Base-by-base conservation (phyloP, 1,140 invertebrate genomes). In the Gryllus bimaculatus region DNA sequence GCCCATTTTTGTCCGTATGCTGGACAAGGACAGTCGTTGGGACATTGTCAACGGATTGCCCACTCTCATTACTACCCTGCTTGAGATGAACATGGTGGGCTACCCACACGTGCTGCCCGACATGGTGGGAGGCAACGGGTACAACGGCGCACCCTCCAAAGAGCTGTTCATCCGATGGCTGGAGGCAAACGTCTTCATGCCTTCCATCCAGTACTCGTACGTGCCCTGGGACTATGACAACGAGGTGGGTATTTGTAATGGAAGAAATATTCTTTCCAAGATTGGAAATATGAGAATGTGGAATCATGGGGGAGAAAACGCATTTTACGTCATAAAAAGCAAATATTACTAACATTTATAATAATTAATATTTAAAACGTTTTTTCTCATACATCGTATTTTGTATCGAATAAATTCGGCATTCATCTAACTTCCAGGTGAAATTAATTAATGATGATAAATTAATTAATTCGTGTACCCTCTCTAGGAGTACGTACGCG, bases 81-180 rank as follows among this genome's bases (percentile, higher is more conserved):
- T 81, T 8, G 78, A 47, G 49, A 78, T 78, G 78, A 78, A 74
- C 66, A 78, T 78, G 78, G 54, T 73, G 18, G 96, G 96, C 8
- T 97, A 97, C 85, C 90, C 92, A 0, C 92, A 93, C 82, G 92
- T 97, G 8, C 85, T 98, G 4, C 95, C 95, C 0, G 96, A 97
- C 83, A 96, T 97, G 93, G 92, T 98, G 81, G 96, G 96, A 6
- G 96, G 96, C 5, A 97, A 96, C 84, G 93, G 91, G 0, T 94
- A 93, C 83, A 85, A 88, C 15, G 82, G 83, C 6, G 82, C 82
- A 2, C 87, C 88, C 13, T 89, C 89, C 7, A 91, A 91, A 81
- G 93, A 98, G 84, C 86, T 98, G n/a, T 97, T 93, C 82, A 90
- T 98, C 75, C 87, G 96, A 81, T 98, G 96, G 96, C 85, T 96